A percentile compares a stretch with the other conserved stretches of the same genome.
Evolutionary conservation across 23 tunicate genomes (phyloP).

Genomic region (Clavelina lepadiformis): DNA sequence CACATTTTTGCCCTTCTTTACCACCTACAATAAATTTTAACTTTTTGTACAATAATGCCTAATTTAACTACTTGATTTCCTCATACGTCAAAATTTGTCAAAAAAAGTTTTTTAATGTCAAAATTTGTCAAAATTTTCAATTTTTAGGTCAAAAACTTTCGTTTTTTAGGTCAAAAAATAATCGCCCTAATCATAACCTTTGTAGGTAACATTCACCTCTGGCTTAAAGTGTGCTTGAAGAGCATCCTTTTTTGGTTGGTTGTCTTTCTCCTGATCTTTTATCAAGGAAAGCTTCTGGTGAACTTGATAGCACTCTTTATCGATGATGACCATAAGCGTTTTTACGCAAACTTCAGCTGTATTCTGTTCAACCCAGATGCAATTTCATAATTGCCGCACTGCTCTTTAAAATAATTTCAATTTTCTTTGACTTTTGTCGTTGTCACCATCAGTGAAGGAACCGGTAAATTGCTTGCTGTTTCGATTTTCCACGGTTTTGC

Average conservation of each 20-base stretch:
- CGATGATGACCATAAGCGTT: not conserved
- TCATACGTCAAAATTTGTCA: too few species aligned
- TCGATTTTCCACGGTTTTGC: too few species aligned
- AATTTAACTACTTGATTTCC: too few species aligned
- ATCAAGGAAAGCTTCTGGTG: not conserved
- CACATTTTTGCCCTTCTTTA: too few species aligned
- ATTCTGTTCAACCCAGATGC: not conserved
- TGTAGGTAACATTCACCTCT: not conserved
- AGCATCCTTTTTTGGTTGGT: not conserved
- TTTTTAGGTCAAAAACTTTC: too few species aligned
- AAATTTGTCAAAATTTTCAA: too few species aligned
- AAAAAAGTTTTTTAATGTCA: too few species aligned
- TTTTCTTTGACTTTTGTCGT: not conserved
- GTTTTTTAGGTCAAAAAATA: too few species aligned
- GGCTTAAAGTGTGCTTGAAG: not conserved
- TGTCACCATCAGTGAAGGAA: not conserved
- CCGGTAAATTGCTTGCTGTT: conserved; percentile 1
- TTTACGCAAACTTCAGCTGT: not conserved
- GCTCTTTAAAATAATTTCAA: conserved; percentile 7
- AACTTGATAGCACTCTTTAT: not conserved
- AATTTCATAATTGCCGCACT: not conserved
- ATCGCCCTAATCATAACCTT: too few species aligned
- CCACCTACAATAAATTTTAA: too few species aligned
- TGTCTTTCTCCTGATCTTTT: not conserved
- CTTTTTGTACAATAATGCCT: too few species aligned